These are phyloP conservation scores for Timema podura DNA, from an alignment of 2,888 invertebrate species.

Conservation along the genomic window DNA sequence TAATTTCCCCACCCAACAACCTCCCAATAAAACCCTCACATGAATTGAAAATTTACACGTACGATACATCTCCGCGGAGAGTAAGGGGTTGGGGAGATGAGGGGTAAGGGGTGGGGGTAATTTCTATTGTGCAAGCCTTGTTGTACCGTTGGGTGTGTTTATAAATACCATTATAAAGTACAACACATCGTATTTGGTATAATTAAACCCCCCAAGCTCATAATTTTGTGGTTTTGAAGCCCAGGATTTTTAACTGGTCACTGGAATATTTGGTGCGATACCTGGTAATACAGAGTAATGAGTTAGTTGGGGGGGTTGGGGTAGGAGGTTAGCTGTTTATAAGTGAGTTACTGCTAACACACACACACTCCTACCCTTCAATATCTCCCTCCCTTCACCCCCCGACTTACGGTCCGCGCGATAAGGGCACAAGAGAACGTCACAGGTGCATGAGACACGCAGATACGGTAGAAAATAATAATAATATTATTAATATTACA, in stretches of 20 bases:
- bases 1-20: neutral
- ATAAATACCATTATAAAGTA: constrained; percentile 17
- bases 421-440: no score
- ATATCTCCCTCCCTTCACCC: constrained; percentile 8
- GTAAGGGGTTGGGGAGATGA: no score
- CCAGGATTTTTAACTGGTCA: constrained; percentile 24
- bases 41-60: constrained; percentile 17
- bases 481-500: no score
- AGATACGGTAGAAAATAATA: no score
- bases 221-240: constrained; percentile 30
- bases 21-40: neutral
- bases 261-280: constrained; percentile 25
- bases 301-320: constrained; percentile 18
- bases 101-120: constrained; percentile 13
- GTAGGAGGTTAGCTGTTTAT: constrained; percentile 2
- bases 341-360: constrained; percentile 27
- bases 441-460: no score
- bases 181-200: constrained; percentile 21
- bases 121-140: constrained; percentile 16
- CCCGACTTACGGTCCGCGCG: no score
- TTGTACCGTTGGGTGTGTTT: constrained; percentile 15
- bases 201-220: constrained; percentile 31
- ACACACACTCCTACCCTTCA: no score
- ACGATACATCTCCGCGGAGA: constrained; percentile 11
- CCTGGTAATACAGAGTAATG: constrained; percentile 29